phyloP scores from a whole-genome alignment of 2,888 invertebrate species.

The Steinernema scapterisci region DNA sequence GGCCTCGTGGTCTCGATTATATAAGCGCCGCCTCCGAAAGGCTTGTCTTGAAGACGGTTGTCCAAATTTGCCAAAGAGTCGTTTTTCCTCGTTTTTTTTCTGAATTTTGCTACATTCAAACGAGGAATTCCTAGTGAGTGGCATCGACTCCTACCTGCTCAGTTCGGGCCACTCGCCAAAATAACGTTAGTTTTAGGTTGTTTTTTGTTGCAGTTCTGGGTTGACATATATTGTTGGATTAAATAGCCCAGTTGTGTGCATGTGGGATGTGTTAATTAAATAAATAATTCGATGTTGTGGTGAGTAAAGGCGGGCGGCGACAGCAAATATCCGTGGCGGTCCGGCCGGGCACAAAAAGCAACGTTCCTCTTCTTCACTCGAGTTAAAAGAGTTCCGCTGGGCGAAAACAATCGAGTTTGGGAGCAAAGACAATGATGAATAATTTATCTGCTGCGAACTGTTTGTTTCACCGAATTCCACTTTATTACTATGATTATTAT shows the following conservation, averaged over 20 bases:
- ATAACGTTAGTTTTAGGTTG: no score
- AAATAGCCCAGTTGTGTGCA: no score
- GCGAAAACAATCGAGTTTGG: conserved; percentile 22
- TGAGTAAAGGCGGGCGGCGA: no score
- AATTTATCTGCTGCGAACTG: conserved; percentile 1
- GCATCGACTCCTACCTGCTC: no score
- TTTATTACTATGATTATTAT: conserved; percentile 27
- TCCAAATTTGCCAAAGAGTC: background rate
- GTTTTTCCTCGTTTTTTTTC: background rate
- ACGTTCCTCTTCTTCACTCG: background rate
- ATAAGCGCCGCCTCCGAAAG: conserved; percentile 11
- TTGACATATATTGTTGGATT: no score
- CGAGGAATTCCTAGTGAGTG: no score
- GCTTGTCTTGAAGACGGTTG: conserved; percentile 28
- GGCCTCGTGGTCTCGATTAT: conserved; percentile 12
- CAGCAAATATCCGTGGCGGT: no score
- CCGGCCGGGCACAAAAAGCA: no score
- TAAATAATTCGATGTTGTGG: background rate
- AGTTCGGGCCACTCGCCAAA: no score
- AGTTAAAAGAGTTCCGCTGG: background rate
- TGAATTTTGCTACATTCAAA: no score
- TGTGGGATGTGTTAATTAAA: background rate
- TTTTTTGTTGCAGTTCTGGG: no score
- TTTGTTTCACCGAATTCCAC: background rate
- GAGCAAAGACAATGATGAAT: background rate